Base-by-base conservation (phyloP, 2,888 invertebrate genomes). In the Drosophila imparisetae region DNA sequence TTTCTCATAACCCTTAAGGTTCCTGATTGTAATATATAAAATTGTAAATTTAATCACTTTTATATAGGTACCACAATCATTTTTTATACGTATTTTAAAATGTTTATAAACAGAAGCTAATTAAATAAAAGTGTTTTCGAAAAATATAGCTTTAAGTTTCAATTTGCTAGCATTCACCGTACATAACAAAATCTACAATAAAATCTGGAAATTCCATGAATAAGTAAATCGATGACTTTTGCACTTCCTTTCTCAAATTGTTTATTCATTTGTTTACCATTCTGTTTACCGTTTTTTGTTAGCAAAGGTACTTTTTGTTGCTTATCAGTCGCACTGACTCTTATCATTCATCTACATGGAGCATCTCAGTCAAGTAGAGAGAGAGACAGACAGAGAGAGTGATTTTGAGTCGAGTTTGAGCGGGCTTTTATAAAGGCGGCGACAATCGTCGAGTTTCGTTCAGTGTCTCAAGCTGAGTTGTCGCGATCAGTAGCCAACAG, bases 371-470 rank as follows among this genome's bases (percentile, higher is more conserved):
- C 18, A 24, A 34, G 50, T 7, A 30, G 27, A 61, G 21, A 21
- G 21, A 48, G 66, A 53, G 40, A n/a, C 10, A 24, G 27, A 52
- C 50, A 24, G 27, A 48, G 66, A 24, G 32, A 49, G 49, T 24
- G 58, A 73, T 30, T 27, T 53, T n/a, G 21, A 61, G 30, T 66
- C 27, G 42, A 34, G 18, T 54, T 55, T 60, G 65, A 67, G 58
- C 72, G 64, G 63, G 52, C 55, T 69, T 69, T 86, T 76, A 87
- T 80, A 86, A 89, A 89, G 80, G 42, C 71, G 32, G 62, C 66
- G 70, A 59, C 66, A 60, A 70, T 69, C 73, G 79, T 55, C 49
- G 64, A 59, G 80, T 75, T 75, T 79, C 69, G 72, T 72, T 81
- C 80, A 85, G 85, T 85, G 81, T 81, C 78, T 81, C 68, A 71